Evolutionary conservation across 1,140 invertebrate genomes (phyloP), one percentile per base, ranked within the genome.

Genomic region (Andricus grossulariae): DNA sequence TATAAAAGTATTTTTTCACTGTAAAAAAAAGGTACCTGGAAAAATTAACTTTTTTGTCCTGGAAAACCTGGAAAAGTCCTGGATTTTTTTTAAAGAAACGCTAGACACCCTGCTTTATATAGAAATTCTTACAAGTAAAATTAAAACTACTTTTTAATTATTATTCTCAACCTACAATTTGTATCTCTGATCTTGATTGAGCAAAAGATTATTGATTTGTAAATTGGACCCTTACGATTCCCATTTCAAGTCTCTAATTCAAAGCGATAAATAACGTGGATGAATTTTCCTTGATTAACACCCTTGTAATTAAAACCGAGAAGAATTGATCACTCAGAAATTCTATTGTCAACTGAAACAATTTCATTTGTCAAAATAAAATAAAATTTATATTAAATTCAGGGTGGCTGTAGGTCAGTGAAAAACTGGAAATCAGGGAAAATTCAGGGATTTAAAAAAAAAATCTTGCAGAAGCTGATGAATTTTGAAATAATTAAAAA

Each of bases 301-400:
- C 25, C 60, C 39, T 66, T 66, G 60, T 66, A 66, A 66, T 66
- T 66, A 66, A 66, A 66, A n/a, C 25, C 32, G 39, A 39, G 25
- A 66, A 32, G 15, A 66, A 25, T 66, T 32, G 21, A 39, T 39
- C 60, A 39, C 15, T n/a, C 21, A 16, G 15, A 66, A 66, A 66
- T 66, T 66, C 39, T 66, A 5, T 32, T 32, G n/a, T 39, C 39
- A 32, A 8, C 32, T 39, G 25, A 15, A 39, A 66, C 39, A 66
- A 66, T 66, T 39, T 45, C 10, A 45, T n/a, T 66, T 45, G 60
- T 11, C 15, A 66, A 39, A 66, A 66, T 66, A 32, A 66, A 39
- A 55, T 10, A 66, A 32, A 45, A 7, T 11, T 39, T 39, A 32
- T 32, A 5, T 32, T 32, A 32, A 32, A 32, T 32, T 2, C 4